A percentile compares a stretch with the other conserved stretches of the same genome.
Evolutionary conservation across 2,797 vertebrate species (phyloP).

Genomic region (Hybognathus amarus): DNA sequence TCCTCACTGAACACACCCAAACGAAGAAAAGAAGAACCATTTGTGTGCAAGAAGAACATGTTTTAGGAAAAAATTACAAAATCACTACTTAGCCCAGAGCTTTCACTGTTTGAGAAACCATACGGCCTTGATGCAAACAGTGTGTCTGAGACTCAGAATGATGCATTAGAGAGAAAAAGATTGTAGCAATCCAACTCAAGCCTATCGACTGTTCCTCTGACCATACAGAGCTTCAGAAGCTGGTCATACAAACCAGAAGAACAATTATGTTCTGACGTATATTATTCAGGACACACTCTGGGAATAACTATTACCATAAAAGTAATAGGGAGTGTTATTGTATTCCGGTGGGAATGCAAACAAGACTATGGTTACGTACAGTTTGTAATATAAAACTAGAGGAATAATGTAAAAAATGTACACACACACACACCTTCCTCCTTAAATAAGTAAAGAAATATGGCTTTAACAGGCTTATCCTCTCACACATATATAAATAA

Average conservation of each 20-base stretch:
- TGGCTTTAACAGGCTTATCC: not conserved
- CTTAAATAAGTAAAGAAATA: constrained; percentile 16
- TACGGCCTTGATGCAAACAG: not conserved
- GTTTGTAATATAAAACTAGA: constrained; percentile 12
- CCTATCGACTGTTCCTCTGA: not conserved
- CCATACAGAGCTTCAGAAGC: constrained; percentile 33
- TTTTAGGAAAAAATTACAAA: constrained; percentile 25
- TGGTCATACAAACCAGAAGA: constrained; percentile 45
- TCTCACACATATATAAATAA: not conserved
- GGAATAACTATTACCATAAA: constrained; percentile 12
- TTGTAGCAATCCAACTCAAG: not conserved
- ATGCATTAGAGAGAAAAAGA: constrained; percentile 20
- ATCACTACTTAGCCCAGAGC: not conserved
- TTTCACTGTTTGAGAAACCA: not conserved
- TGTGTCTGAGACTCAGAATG: not conserved
- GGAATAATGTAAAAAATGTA: constrained; percentile 12
- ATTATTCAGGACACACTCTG: constrained; percentile 20
- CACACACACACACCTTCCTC: not conserved
- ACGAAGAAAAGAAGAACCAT: not conserved
- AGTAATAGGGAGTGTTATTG: constrained; percentile 23
- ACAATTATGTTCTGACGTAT: constrained; percentile 2
- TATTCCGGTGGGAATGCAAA: constrained; percentile 5
- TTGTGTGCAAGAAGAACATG: not conserved
- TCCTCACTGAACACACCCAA: not conserved
- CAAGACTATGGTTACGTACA: not conserved